phyloP scores from a whole-genome alignment of 2,113 vertebrate species.

The Varanus salvator region DNA sequence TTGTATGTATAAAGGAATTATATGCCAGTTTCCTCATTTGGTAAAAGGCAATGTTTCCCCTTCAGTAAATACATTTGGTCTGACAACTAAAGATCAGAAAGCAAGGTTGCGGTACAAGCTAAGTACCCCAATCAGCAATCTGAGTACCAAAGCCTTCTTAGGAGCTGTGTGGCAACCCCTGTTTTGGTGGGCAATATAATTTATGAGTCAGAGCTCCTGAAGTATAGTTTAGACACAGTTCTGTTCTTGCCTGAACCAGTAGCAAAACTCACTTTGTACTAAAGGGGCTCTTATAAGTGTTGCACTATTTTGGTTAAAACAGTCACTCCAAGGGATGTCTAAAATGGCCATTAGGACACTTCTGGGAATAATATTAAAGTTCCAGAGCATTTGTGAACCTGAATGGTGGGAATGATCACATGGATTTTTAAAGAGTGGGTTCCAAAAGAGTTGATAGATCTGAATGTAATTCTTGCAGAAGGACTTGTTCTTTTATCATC shows the following conservation, averaged over 20 bases:
- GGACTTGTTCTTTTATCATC: too few relatives aligned
- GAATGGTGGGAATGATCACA: not conserved
- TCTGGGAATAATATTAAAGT: not conserved
- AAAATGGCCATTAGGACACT: not conserved
- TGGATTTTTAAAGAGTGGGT: not conserved
- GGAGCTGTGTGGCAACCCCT: not conserved
- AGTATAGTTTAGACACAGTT: not conserved
- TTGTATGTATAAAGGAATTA: conserved; percentile 68
- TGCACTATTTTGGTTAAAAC: not conserved
- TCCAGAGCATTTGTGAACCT: not conserved
- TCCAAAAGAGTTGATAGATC: not conserved
- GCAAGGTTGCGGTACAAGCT: conserved; percentile 35
- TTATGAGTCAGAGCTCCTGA: not conserved
- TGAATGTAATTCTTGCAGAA: not conserved
- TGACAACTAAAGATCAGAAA: conserved; percentile 35
- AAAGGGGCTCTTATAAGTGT: not conserved
- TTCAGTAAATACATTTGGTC: conserved; percentile 61
- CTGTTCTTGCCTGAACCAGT: not conserved
- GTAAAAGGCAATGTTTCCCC: conserved; percentile 61
- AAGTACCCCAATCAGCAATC: not conserved
- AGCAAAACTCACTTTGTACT: not conserved
- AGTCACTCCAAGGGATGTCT: not conserved
- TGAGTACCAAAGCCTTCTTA: not conserved
- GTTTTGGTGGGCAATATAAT: not conserved
- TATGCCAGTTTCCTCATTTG: conserved; percentile 66